These are phyloP conservation scores for Melanostoma mellinum DNA, from an alignment of 2,888 invertebrate genomes.

Conservation along the genomic window DNA sequence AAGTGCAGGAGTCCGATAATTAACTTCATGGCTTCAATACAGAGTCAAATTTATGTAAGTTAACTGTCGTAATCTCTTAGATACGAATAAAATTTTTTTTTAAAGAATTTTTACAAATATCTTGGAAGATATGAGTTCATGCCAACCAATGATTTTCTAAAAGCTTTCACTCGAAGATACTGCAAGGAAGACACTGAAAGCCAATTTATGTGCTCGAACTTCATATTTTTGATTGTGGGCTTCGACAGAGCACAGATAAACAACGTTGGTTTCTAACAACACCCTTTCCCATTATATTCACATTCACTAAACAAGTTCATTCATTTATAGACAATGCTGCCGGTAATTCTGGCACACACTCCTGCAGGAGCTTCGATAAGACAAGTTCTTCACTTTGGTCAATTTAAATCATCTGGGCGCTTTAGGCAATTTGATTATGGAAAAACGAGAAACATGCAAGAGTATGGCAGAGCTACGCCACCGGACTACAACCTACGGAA, in stretches of 20 bases:
- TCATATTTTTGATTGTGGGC: conserved; percentile 87
- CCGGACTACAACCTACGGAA: conserved; percentile 85
- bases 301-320: neutral
- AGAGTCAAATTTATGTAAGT: conserved; percentile 77
- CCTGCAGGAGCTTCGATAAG: conserved; percentile 88
- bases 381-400: conserved; percentile 89
- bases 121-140: conserved; percentile 84
- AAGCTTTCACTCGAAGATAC: conserved; percentile 82
- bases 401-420: conserved; percentile 83
- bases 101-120: conserved; percentile 77
- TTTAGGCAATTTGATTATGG: conserved; percentile 86
- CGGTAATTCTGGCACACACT: conserved; percentile 86
- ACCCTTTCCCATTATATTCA: neutral
- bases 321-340: conserved; percentile 85
- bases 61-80: neutral
- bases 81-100: neutral
- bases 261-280: conserved; percentile 74
- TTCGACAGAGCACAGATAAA: conserved; percentile 83
- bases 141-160: conserved; percentile 84
- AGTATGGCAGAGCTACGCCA: conserved; percentile 83
- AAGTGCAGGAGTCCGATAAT: conserved; percentile 83
- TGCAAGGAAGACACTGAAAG: conserved; percentile 84
- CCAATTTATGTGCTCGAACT: conserved; percentile 86
- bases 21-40: conserved; percentile 81
- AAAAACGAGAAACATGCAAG: conserved; percentile 82